Base-by-base conservation (phyloP, 2,888 invertebrate genomes). In the Athalia circularis region DNA sequence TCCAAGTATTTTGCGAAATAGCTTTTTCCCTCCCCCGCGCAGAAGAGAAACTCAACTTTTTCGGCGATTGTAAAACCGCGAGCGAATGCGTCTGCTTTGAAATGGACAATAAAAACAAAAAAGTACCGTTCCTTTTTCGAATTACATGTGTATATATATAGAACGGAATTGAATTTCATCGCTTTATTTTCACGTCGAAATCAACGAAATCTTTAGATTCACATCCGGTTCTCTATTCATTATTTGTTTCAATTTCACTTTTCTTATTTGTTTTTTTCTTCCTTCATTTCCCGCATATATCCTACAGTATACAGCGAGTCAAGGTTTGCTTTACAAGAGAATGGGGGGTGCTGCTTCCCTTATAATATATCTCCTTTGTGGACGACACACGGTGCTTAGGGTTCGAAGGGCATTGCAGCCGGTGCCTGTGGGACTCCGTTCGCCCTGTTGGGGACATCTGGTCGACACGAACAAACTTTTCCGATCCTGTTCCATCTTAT, bases 401-500 rank as follows among this genome's bases (percentile, higher is more conserved):
- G 70, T 76, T 76, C 57, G 61, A 77, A 67, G 74, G 64, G 78
- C 76, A 65, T 50, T 72, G 72, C 78, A 80, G 77, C 77, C 81
- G 80, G 77, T 79, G 81, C 83, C 83, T 81, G 82, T 83, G 88
- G 87, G 88, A 85, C 87, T 88, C 87, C 87, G 82, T 85, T 87
- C 80, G 81, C 82, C 83, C 82, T 82, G 82, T 82, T 81, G 75
- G 76, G 83, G 85, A 85, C 88, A 88, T 88, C 88, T 88, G 88
- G 88, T 79, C 80, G 80, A 84, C 88, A 86, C 82, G 84, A 85
- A 84, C 82, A 70, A 80, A 77, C 79, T 78, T 75, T 79, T 72
- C 77, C 77, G 78, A 72, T 67, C 74, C 77, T 61, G 52, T 59
- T 80, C 52, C 78, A 76, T 65, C 77, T 80, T 79, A 72, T 79